A percentile compares a stretch with the other conserved stretches of the same genome.
phyloP scores from a whole-genome alignment of 2,113 vertebrate species.

The Nestor notabilis region DNA sequence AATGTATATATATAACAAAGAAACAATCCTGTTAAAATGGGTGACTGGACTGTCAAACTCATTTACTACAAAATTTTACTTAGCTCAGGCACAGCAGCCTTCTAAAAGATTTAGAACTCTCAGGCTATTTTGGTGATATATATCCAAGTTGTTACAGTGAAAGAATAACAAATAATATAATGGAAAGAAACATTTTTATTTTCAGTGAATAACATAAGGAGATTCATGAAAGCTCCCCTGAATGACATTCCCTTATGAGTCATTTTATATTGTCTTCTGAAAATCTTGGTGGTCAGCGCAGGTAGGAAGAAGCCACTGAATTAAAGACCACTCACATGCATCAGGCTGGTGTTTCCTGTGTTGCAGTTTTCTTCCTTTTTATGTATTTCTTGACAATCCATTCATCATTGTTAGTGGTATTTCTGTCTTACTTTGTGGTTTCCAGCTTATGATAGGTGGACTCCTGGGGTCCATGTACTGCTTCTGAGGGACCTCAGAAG shows the following conservation, averaged over 20 bases:
- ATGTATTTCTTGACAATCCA: neutral
- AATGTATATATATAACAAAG: neutral
- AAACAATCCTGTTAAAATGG: neutral
- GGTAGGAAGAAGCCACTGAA: neutral
- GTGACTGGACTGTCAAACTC: neutral
- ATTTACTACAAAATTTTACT: neutral
- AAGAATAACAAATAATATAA: constrained; percentile 3
- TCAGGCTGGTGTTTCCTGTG: neutral
- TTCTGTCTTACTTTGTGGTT: neutral
- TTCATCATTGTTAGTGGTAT: neutral
- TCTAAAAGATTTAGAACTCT: neutral
- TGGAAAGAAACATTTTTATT: neutral
- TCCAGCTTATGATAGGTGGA: neutral
- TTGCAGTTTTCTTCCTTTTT: neutral
- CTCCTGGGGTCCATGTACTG: neutral
- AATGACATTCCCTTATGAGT: neutral
- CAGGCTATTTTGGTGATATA: neutral
- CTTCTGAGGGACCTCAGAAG: neutral
- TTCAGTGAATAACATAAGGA: neutral
- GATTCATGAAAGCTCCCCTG: neutral
- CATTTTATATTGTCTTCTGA: neutral
- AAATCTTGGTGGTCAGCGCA: neutral
- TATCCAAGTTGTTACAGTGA: neutral
- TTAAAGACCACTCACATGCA: neutral
- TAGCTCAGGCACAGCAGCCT: neutral